Percentiles rank a stretch among this genome's conserved stretches.
Evolutionary conservation across 2,113 vertebrate species (phyloP).

Genomic region (Ictalurus punctatus): DNA sequence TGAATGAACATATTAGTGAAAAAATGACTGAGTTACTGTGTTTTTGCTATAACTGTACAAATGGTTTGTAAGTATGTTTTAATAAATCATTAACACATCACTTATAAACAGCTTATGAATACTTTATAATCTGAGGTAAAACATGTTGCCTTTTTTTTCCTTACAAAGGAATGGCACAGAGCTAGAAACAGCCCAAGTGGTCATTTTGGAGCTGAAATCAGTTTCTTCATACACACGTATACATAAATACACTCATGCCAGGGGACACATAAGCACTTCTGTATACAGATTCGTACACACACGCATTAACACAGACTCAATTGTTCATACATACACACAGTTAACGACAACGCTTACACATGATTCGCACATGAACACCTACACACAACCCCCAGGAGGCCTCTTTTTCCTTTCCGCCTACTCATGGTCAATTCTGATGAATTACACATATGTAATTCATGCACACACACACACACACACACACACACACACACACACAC

Average conservation of each 20-base stretch:
- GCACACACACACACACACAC: not conserved
- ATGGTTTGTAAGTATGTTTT: not conserved
- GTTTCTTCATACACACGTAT: not conserved
- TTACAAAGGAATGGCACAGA: not conserved
- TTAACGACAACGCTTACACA: not conserved
- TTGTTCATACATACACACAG: not conserved
- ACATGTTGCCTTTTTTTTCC: not conserved
- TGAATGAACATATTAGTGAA: too few species aligned
- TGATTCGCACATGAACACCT: not conserved
- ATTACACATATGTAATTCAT: conserved; percentile 38
- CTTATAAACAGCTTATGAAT: not conserved
- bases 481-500: conserved; percentile 6
- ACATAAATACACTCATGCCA: not conserved
- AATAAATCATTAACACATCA: not conserved
- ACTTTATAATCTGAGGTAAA: not conserved
- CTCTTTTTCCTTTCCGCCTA: conserved; percentile 38
- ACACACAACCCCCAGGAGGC: not conserved
- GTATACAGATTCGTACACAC: not conserved
- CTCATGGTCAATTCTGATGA: conserved; percentile 53
- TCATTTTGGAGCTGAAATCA: not conserved
- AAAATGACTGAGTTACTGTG: not conserved
- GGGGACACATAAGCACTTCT: not conserved
- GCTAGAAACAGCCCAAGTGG: not conserved
- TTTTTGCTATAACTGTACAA: not conserved
- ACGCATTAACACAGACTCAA: not conserved